These are phyloP conservation scores for Polymixis lichenea DNA, from an alignment of 2,888 invertebrate genomes.

Conservation along the genomic window DNA sequence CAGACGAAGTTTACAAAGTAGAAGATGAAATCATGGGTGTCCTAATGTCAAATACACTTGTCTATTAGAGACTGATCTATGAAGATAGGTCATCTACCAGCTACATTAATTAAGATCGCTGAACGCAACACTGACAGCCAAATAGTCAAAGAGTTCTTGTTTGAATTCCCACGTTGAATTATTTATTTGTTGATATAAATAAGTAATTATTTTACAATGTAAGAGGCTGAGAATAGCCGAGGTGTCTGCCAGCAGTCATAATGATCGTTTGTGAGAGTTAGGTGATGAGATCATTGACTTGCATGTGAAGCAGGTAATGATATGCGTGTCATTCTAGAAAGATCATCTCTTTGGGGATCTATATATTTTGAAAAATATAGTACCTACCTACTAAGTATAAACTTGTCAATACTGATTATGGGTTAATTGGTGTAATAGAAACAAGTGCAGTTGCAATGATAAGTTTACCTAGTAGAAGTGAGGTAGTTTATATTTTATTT, in stretches of 20 bases:
- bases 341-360: conserved; percentile 20
- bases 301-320: conserved; percentile 42
- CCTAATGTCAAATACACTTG: conserved; percentile 36
- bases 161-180: conserved; percentile 52
- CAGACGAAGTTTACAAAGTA: neutral
- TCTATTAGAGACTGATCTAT: conserved; percentile 50
- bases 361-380: neutral
- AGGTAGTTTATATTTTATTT: no score
- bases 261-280: conserved; percentile 43
- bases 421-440: neutral
- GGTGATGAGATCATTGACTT: conserved; percentile 47
- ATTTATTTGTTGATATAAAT: conserved; percentile 58
- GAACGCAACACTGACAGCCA: conserved; percentile 57
- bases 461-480: no score
- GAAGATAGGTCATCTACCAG: conserved; percentile 50
- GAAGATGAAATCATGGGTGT: conserved; percentile 6
- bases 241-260: conserved; percentile 45
- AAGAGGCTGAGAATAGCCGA: conserved; percentile 50
- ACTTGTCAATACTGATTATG: neutral
- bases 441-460: neutral
- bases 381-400: neutral
- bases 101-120: conserved; percentile 55
- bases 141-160: conserved; percentile 31
- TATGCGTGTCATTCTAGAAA: conserved; percentile 30
- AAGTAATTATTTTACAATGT: conserved; percentile 58